A percentile compares a stretch with the other conserved stretches of the same genome.
Evolutionary conservation across 2,113 vertebrate species (phyloP).

Genomic region (Aythya baeri): DNA sequence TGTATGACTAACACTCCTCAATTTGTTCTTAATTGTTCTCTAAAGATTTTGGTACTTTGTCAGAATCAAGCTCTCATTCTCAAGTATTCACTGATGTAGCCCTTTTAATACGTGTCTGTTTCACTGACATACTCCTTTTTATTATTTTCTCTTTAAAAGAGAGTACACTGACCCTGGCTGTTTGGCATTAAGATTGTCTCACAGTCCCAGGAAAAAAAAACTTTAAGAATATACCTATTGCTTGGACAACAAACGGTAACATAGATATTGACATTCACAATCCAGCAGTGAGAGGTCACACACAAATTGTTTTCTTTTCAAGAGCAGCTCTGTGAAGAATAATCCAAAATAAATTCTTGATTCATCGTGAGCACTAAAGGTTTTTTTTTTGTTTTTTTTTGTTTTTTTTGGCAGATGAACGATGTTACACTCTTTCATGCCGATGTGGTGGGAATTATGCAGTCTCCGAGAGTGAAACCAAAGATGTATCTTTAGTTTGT

Average conservation of each 20-base stretch:
- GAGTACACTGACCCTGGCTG: not conserved
- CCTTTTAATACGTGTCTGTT: not conserved
- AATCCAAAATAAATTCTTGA: not conserved
- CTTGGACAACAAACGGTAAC: not conserved
- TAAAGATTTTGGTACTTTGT: not conserved
- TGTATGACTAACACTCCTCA: not conserved
- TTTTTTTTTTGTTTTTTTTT: not conserved
- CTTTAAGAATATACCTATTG: not conserved
- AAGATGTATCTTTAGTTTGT: conserved; percentile 73
- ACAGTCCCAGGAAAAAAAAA: not conserved
- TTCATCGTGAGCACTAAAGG: conserved; percentile 2
- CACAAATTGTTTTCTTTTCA: not conserved
- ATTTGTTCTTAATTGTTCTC: not conserved
- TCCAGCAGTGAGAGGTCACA: not conserved
- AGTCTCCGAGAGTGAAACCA: conserved; percentile 71
- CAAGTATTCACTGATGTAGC: not conserved
- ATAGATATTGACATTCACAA: not conserved
- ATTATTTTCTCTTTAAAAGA: not conserved
- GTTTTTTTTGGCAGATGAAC: conserved; percentile 71
- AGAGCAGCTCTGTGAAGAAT: not conserved
- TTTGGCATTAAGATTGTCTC: not conserved
- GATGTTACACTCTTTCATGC: conserved; percentile 72
- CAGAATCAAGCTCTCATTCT: not conserved
- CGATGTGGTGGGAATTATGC: conserved; percentile 82
- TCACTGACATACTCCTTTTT: not conserved